Percentiles rank a stretch among this genome's conserved stretches.
phyloP scores from a whole-genome alignment of 2,888 invertebrate genomes.

The Latrodectus hesperus region DNA sequence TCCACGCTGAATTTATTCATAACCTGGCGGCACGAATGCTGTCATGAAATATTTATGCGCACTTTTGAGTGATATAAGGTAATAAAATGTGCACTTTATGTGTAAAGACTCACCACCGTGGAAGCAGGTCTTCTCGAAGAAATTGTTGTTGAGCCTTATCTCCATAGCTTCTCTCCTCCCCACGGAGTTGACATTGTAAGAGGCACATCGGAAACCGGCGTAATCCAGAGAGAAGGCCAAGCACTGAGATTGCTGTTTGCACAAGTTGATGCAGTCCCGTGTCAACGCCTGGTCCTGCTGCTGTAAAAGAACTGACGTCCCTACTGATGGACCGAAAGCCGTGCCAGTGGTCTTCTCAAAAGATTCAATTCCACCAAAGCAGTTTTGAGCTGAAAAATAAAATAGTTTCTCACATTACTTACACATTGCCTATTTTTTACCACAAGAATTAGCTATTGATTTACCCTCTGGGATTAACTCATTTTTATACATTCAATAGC shows the following conservation, averaged over 20 bases:
- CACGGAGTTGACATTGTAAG: constrained; percentile 74
- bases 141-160: constrained; percentile 74
- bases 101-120: constrained; percentile 73
- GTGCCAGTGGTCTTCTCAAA: constrained; percentile 76
- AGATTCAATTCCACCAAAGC: constrained; percentile 76
- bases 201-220: constrained; percentile 75
- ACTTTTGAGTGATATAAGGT: too few species aligned
- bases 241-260: constrained; percentile 72
- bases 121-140: constrained; percentile 76
- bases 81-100: too few species aligned
- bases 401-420: too few species aligned
- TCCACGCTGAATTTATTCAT: too few species aligned
- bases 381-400: constrained; percentile 71
- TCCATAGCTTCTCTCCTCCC: constrained; percentile 74
- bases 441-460: too few species aligned
- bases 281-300: constrained; percentile 75
- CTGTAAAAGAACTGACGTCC: constrained; percentile 74
- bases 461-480: too few species aligned
- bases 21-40: too few species aligned
- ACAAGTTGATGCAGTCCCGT: constrained; percentile 76
- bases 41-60: too few species aligned
- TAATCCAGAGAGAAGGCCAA: constrained; percentile 74
- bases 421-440: too few species aligned
- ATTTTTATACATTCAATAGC: too few species aligned
- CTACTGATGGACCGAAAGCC: constrained; percentile 72